Conservation (phyloP, 2,888 invertebrate genomes). For the Rhopalosiphum nymphaeae region DNA sequence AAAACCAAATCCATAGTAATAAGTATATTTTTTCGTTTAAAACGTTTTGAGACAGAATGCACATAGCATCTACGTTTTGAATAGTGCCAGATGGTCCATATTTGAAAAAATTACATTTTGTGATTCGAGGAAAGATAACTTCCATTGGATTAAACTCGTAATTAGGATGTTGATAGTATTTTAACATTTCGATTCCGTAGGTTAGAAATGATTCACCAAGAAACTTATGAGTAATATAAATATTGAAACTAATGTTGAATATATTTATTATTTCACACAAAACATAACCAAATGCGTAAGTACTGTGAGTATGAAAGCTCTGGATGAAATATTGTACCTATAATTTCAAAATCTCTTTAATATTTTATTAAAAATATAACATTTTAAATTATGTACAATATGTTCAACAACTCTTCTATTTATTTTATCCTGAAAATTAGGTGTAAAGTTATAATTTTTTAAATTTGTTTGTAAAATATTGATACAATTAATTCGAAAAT, state of each 20-base stretch:
- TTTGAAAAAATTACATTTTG: conserved; percentile 54
- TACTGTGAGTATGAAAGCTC: conserved; percentile 48
- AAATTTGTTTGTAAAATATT: neutral
- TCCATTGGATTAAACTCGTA: conserved; percentile 24
- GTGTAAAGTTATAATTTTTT: neutral
- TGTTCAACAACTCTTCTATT: neutral
- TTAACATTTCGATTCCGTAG: conserved; percentile 35
- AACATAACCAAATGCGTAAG: conserved; percentile 45
- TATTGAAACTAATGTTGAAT: conserved; percentile 25
- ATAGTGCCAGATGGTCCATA: conserved; percentile 54
- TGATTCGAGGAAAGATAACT: conserved; percentile 24
- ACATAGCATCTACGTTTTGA: conserved; percentile 46
- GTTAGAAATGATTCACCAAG: conserved; percentile 25
- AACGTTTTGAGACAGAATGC: conserved; percentile 48
- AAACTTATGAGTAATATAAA: conserved; percentile 54
- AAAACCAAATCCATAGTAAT: conserved; percentile 58
- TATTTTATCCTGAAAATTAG: neutral
- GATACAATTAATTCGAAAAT: neutral
- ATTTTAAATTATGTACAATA: neutral
- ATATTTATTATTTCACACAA: conserved; percentile 44
- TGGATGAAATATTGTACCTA: conserved; percentile 49
- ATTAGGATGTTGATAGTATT: neutral
- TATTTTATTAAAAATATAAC: neutral
- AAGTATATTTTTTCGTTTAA: conserved; percentile 58
- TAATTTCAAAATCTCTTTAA: neutral